Evolutionary conservation across 2,888 invertebrate species (phyloP).

Genomic region (Plebejus argus): DNA sequence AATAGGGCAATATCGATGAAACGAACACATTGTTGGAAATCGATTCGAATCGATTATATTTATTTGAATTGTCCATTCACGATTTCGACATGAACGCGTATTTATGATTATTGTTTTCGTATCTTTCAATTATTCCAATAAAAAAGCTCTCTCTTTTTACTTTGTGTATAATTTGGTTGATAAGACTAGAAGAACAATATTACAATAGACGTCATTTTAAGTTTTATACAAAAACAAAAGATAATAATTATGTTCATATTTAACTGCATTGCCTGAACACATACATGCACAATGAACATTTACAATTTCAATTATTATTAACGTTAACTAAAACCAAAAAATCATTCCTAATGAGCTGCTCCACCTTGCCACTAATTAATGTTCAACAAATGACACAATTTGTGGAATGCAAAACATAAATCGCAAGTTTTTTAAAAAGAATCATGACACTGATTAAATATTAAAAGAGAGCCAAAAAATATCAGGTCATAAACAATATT

Average conservation of each 20-base stretch:
- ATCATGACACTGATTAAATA: conserved; percentile 34
- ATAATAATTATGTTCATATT: no score
- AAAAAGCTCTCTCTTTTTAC: neutral
- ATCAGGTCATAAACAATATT: conserved; percentile 44
- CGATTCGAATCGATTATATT: conserved; percentile 6
- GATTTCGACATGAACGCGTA: neutral
- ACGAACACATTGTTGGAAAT: neutral
- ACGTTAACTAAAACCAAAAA: neutral
- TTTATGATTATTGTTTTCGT: conserved; percentile 1
- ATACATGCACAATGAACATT: no score
- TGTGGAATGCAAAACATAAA: neutral
- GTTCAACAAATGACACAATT: neutral
- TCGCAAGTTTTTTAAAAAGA: conserved; percentile 8
- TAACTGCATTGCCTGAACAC: no score
- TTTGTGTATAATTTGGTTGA: neutral
- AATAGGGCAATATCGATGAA: conserved; percentile 17
- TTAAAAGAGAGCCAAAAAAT: conserved; percentile 35
- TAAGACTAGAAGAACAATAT: neutral
- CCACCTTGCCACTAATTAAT: conserved; percentile 6
- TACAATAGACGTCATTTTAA: neutral
- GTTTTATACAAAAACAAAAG: neutral
- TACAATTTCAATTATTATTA: neutral
- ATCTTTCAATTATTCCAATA: neutral
- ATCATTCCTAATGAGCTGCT: neutral
- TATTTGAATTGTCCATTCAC: conserved; percentile 1